Evolutionary conservation across 2,888 invertebrate species (phyloP), one percentile per base, ranked within the genome.

Genomic region (Athalia circularis): DNA sequence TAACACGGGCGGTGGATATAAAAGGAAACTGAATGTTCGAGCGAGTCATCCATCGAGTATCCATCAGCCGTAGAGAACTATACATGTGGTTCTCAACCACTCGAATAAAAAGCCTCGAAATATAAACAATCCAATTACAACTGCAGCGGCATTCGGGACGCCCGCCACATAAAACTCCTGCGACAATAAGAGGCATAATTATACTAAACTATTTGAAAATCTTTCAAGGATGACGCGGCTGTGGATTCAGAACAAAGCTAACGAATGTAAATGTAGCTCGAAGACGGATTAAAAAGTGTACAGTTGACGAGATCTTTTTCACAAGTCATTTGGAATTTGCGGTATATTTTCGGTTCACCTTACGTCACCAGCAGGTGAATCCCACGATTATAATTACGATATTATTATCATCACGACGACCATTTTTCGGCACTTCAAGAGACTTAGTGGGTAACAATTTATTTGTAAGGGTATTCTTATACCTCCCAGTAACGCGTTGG

Each of bases 181-280:
- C 52, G 72, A 70, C 81, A 84, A 85, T 85, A 86, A 86, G 86
- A 83, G 86, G 81, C 84, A 83, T 86, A 85, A 86, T 86, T 86
- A 84, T 84, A 82, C 83, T 84, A 85, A 86, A 84, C 83, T 84
- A 84, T 85, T 81, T 82, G 79, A 81, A 78, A 68, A 81, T 79
- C 70, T 45, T 76, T 62, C 68, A 61, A 64, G 61, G 29, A 29
- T 29, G 2, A 29, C 2, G 29, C 29, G 29, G 29, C 29, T 29
- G 29, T 29, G 29, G 2, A 2, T 29, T 29, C 29, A 29, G 29
- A 29, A 29, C 2, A 29, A 79, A 80, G 78, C 84, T 85, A 85
- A 85, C 85, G 85, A 85, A 85, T 85, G 84, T 85, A 84, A 83
- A 85, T 85, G 85, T 80, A 61, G 50, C 29, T 52, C 29, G 47